These are phyloP conservation scores for Coracopsis vasa DNA, from an alignment of 2,113 vertebrate species.

Conservation along the genomic window DNA sequence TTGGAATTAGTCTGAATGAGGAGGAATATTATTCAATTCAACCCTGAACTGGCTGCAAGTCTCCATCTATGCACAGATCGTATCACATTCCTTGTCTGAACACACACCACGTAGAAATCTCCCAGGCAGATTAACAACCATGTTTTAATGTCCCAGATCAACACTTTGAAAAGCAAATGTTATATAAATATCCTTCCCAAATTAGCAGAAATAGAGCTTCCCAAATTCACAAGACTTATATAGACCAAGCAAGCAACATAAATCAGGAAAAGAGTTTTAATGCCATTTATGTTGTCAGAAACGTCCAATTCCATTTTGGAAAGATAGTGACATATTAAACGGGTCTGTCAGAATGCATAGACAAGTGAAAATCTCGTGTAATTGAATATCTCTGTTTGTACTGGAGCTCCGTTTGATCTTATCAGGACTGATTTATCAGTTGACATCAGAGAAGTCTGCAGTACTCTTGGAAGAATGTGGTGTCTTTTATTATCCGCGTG, in stretches of 20 bases:
- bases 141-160: background rate
- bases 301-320: slow-evolving; percentile 45
- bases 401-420: slow-evolving; percentile 55
- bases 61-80: background rate
- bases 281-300: slow-evolving; percentile 38
- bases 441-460: slow-evolving; percentile 28
- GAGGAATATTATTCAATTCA: background rate
- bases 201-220: background rate
- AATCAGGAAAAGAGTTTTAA: slow-evolving; percentile 22
- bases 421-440: slow-evolving; percentile 54
- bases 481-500: background rate
- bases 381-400: slow-evolving; percentile 42
- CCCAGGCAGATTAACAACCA: background rate
- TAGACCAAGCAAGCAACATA: slow-evolving; percentile 2
- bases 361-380: slow-evolving; percentile 32
- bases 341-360: slow-evolving; percentile 1
- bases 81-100: background rate
- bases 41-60: background rate
- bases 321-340: slow-evolving; percentile 49
- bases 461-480: background rate
- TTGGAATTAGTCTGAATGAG: background rate
- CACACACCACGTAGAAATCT: background rate
- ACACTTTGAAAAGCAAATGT: background rate
- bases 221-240: background rate
- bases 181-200: background rate